These are phyloP conservation scores for Chelon labrosus DNA, from an alignment of 2,797 vertebrate species.

Conservation along the genomic window DNA sequence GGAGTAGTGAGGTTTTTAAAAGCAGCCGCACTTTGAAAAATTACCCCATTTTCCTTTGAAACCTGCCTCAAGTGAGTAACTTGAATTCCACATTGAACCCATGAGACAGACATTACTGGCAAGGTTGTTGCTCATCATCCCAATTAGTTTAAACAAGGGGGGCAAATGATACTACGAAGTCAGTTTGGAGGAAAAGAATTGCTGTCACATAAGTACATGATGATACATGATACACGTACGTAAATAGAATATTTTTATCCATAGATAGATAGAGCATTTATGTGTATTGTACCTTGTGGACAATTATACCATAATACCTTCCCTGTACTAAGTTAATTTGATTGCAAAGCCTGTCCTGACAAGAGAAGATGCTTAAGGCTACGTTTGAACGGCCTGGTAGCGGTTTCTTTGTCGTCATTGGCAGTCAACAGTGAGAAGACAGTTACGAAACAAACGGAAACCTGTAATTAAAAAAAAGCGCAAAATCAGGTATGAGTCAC, in stretches of 20 bases:
- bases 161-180: slow-evolving; percentile 25
- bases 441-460: not conserved
- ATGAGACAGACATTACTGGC: slow-evolving; percentile 53
- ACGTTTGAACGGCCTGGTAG: no score
- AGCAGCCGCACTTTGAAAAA: not conserved
- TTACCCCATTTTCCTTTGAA: slow-evolving; percentile 6
- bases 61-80: not conserved
- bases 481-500: no score
- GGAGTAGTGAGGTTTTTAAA: not conserved
- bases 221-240: no score
- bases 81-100: slow-evolving; percentile 38
- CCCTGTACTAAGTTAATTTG: no score
- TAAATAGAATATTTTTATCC: no score
- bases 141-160: slow-evolving; percentile 41
- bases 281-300: no score
- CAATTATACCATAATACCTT: no score
- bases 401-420: no score
- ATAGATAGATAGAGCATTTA: no score
- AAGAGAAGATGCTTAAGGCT: no score
- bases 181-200: not conserved
- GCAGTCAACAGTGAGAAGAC: not conserved
- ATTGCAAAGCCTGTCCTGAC: no score
- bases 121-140: slow-evolving; percentile 45
- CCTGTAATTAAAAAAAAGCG: no score
- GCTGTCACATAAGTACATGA: not conserved